Base-by-base conservation (phyloP, 2,113 vertebrate genomes). In the Chaenogobius annularis region DNA sequence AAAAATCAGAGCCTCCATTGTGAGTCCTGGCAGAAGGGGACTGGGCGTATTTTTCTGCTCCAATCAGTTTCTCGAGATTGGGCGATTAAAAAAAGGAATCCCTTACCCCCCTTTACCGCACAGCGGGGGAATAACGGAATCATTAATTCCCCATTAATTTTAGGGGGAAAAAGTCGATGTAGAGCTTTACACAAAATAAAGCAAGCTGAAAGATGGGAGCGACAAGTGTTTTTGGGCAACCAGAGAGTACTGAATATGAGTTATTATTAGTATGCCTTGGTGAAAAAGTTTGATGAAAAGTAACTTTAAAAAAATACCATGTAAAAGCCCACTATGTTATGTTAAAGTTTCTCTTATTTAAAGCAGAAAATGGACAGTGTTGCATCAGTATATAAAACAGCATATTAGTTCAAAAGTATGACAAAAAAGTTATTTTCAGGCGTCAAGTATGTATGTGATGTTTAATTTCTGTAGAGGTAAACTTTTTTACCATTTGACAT, bases 81-180 rank as follows among this genome's bases (percentile, higher is more conserved):
- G 81, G 73, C 77, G 86, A 90, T 90, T 88, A 85, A 87, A 89
- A 91, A 89, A 40, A 90, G 82, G 74, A 85, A 84, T 65, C 81
- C 83, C 65, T 1, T 62, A 15, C 71, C 58, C 47, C 48, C 87
- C 70, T 79, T 77, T 64, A 66, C 65, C 3, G 61, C 89, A 89
- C 87, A 89, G 89, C 81, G 14, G 90, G 91, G 85, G 89, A 88
- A 90, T 90, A 90, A 92, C 90, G 75, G 88, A 90, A 92, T 91
- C 84, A 92, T 90, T 90, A 90, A 92, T 91, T 91, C 91, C 83
- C 88, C 86, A 90, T 90, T 92, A 91, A 90, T 90, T 90, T 90
- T 81, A 54, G 80, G 56, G 74, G 58, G 70, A 79, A 72, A 70
- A 66, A 80, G 82, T 85, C 19, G 10, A 75, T 74, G 78, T 68